A percentile compares a stretch with the other conserved stretches of the same genome.
phyloP scores from a whole-genome alignment of 2,113 vertebrate genomes.

The Xenopus laevis region DNA sequence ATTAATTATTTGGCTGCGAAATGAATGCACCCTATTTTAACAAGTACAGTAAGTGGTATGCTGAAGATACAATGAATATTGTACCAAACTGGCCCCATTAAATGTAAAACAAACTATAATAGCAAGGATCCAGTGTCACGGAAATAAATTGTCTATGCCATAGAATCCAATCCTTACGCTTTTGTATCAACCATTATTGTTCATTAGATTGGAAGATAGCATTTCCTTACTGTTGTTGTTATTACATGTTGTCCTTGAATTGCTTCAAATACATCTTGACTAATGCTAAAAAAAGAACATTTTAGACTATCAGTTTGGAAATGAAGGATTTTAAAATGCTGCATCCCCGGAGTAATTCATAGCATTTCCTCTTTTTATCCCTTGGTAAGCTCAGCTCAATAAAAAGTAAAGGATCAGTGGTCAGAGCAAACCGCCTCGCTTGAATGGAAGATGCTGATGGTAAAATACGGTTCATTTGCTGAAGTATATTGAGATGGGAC shows the following conservation, averaged over 20 bases:
- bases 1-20: too few relatives aligned
- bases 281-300: constrained; percentile 36
- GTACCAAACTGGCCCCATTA: too few relatives aligned
- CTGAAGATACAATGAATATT: too few relatives aligned
- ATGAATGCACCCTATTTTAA: too few relatives aligned
- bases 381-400: constrained; percentile 42
- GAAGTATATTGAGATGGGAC: constrained; percentile 57
- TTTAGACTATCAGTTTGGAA: constrained; percentile 32
- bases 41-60: too few relatives aligned
- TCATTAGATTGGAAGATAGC: not conserved
- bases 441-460: constrained; percentile 28
- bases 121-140: too few relatives aligned
- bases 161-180: not conserved
- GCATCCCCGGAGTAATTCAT: constrained; percentile 41
- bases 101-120: too few relatives aligned
- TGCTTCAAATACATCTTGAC: constrained; percentile 18
- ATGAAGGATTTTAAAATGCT: constrained; percentile 23
- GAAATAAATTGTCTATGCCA: too few relatives aligned
- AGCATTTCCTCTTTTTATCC: constrained; percentile 39
- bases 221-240: constrained; percentile 25
- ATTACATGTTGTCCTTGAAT: constrained; percentile 13
- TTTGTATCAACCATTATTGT: constrained; percentile 11
- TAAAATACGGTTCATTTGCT: constrained; percentile 55
- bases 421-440: constrained; percentile 45
- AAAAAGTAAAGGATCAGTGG: constrained; percentile 52